These are phyloP conservation scores for Cossypha niveicapilla DNA, from an alignment of 2,797 vertebrate genomes.

Conservation along the genomic window DNA sequence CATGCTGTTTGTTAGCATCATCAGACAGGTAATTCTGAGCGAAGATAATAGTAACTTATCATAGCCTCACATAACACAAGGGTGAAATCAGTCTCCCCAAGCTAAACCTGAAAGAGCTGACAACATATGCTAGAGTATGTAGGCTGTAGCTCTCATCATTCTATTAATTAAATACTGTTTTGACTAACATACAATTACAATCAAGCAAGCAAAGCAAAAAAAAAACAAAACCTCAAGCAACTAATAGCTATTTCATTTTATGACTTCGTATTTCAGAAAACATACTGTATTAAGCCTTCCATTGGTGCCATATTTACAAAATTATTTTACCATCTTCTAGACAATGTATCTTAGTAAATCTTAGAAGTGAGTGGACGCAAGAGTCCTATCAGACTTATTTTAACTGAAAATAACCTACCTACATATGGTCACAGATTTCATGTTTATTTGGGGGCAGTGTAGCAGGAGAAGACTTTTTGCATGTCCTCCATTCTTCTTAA, in stretches of 20 bases:
- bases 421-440: neutral
- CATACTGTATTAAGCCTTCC: neutral
- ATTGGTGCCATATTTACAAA: neutral
- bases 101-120: neutral
- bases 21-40: slow-evolving; percentile 9
- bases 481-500: neutral
- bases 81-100: neutral
- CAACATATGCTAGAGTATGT: neutral
- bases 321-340: neutral
- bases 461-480: neutral
- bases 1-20: slow-evolving; percentile 12
- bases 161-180: neutral
- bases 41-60: slow-evolving; percentile 3
- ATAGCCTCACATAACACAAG: neutral
- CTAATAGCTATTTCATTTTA: neutral
- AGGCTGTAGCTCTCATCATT: neutral
- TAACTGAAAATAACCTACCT: neutral
- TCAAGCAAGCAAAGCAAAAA: neutral
- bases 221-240: neutral
- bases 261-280: neutral
- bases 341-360: neutral
- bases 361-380: neutral
- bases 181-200: neutral
- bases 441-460: neutral
- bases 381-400: neutral